Evolutionary conservation across 2,797 vertebrate genomes (phyloP).

Genomic region (Lophius americanus): DNA sequence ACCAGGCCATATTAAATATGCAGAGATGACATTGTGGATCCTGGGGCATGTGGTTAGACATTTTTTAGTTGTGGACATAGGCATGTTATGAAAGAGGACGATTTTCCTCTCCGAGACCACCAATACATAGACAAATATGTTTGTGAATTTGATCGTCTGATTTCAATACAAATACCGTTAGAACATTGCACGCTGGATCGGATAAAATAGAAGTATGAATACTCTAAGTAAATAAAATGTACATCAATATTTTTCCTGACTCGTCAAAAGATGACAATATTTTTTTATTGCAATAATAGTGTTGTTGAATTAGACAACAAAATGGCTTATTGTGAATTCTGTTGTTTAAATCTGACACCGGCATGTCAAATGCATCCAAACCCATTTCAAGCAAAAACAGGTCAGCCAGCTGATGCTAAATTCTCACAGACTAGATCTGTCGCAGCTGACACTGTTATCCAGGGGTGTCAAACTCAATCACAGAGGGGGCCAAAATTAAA

Average conservation of each 20-base stretch:
- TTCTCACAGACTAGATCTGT: slow-evolving; percentile 27
- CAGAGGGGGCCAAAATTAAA: too few relatives aligned
- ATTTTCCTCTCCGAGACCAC: slow-evolving; percentile 6
- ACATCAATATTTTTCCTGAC: background rate
- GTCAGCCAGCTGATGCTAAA: slow-evolving; percentile 35
- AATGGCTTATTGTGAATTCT: slow-evolving; percentile 15
- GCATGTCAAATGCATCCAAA: slow-evolving; percentile 31
- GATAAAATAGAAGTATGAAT: slow-evolving; percentile 4
- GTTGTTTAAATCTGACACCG: slow-evolving; percentile 24
- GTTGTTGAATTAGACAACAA: slow-evolving; percentile 18
- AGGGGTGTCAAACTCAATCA: too few relatives aligned
- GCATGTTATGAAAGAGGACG: slow-evolving; percentile 12
- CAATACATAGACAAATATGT: slow-evolving; percentile 2
- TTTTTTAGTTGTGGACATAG: slow-evolving; percentile 43
- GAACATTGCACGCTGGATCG: too few relatives aligned
- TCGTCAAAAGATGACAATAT: slow-evolving; percentile 1
- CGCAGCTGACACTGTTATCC: slow-evolving; percentile 34
- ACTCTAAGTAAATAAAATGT: slow-evolving; percentile 4
- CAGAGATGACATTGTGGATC: slow-evolving; percentile 53
- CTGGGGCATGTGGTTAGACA: slow-evolving; percentile 43
- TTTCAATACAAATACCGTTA: too few relatives aligned
- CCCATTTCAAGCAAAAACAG: slow-evolving; percentile 13
- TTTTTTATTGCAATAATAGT: background rate
- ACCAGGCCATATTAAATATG: slow-evolving; percentile 46
- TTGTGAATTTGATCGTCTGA: slow-evolving; percentile 2